Evolutionary conservation across 92 coral and sea anemone species (phyloP), one percentile per base, ranked within the genome.

Genomic region (Bergia sp.): DNA sequence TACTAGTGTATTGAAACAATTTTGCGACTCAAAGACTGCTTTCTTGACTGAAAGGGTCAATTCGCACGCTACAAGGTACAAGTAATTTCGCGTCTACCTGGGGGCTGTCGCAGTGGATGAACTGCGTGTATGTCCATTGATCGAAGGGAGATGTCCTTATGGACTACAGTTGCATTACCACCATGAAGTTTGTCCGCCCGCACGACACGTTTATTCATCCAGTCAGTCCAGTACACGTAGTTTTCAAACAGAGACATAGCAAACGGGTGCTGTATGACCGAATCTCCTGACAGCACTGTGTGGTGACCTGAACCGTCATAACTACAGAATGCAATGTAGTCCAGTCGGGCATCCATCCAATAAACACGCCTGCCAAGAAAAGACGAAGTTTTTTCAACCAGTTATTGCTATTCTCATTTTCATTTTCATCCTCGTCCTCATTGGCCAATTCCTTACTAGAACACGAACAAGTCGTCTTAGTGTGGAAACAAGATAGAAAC

Each of bases 61-160:
- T 45, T 45, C 29, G 29, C 29, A 29, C 29, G 29, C 29, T 29
- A 29, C 29, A 29, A 29, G 37, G 9, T 67, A 67, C 7, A 10
- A 36, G 20, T 67, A 57, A n/a, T 7, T 42, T 18, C 13, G 61
- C 7, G 37, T 6, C 43, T 92, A 97, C 99, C 99, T 91, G 85
- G 76, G 45, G 97, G 99, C 69, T 97, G 99, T 49, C 92, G 94
- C 9, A 93, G 90, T 1, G 99, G 99, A 91, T 97, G 99, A 10
- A 97, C 99, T 75, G 90, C 92, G 61, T 94, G 99, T 8, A 97
- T 37, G 73, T 94, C 99, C 96, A 97, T 91, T 9, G 92, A 93
- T 44, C 89, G 90, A 71, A 71, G 36, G 69, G 64, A 55, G 0
- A 76, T 12, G 11, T 89, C 94, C 11, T 39, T 55, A 82, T 90